phyloP scores from a whole-genome alignment of 2,888 invertebrate genomes.

The Drosophila mercatorum region DNA sequence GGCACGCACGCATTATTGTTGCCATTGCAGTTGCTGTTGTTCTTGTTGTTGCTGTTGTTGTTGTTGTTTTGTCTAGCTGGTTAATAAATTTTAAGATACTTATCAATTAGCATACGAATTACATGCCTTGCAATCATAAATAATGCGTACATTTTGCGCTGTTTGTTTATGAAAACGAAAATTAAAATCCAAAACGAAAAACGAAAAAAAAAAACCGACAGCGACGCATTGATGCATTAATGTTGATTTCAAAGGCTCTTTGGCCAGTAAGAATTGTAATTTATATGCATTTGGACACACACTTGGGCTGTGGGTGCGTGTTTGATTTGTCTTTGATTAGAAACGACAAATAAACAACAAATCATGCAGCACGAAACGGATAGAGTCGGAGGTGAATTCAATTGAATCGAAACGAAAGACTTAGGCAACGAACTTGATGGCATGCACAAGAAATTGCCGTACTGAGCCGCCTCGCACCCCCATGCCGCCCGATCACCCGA shows the following conservation, averaged over 20 bases:
- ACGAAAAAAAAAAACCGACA: constrained; percentile 23
- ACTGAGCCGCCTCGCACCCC: background rate
- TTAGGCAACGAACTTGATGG: constrained; percentile 67
- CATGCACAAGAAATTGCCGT: constrained; percentile 43
- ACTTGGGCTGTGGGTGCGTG: constrained; percentile 70
- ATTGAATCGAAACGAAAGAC: constrained; percentile 48
- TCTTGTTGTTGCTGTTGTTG: constrained; percentile 39
- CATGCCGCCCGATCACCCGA: constrained; percentile 10
- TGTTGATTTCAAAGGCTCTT: constrained; percentile 57
- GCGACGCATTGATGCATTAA: constrained; percentile 63
- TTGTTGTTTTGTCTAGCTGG: constrained; percentile 54
- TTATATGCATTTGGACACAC: constrained; percentile 71
- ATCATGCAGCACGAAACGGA: constrained; percentile 73
- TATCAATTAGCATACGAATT: constrained; percentile 81
- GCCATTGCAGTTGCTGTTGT: constrained; percentile 27
- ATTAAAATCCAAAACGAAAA: constrained; percentile 34
- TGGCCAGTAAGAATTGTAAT: constrained; percentile 58
- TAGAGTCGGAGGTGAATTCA: constrained; percentile 33
- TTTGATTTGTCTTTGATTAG: constrained; percentile 74
- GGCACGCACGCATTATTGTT: constrained; percentile 70
- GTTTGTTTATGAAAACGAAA: constrained; percentile 55
- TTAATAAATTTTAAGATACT: constrained; percentile 81
- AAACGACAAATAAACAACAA: constrained; percentile 79
- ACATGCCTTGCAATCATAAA: constrained; percentile 82
- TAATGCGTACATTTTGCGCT: constrained; percentile 77